Evolutionary conservation across 2,113 vertebrate genomes (phyloP).

Genomic region (Crypturellus undulatus): DNA sequence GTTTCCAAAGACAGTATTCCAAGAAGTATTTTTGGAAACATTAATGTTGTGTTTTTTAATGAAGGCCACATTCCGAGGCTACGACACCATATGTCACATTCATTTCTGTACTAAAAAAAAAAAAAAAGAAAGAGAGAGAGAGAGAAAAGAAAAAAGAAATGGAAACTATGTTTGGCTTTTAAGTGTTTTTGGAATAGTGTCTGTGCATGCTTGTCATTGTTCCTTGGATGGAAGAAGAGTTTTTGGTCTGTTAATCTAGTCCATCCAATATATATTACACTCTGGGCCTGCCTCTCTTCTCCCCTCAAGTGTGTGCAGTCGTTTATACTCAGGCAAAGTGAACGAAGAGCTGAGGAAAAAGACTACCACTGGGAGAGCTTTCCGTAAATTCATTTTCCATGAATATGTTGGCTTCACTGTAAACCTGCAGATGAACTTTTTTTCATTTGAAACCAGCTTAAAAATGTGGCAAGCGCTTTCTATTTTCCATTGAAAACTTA

Average conservation of each 20-base stretch:
- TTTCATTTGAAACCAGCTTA: neutral
- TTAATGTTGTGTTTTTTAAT: slow-evolving; percentile 78
- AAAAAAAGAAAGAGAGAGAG: neutral
- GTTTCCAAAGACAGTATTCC: slow-evolving; percentile 59
- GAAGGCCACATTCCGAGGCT: slow-evolving; percentile 76
- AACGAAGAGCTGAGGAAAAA: slow-evolving; percentile 40
- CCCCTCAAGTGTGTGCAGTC: slow-evolving; percentile 27
- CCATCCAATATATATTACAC: slow-evolving; percentile 48
- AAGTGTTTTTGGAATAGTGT: slow-evolving; percentile 73
- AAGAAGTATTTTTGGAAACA: slow-evolving; percentile 72
- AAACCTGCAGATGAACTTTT: neutral
- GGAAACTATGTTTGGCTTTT: slow-evolving; percentile 78
- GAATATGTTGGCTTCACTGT: neutral
- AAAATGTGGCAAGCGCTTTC: neutral
- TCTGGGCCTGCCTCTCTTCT: slow-evolving; percentile 13
- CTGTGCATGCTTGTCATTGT: slow-evolving; percentile 66
- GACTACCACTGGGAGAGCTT: neutral
- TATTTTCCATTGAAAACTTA: neutral
- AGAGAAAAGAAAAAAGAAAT: slow-evolving; percentile 54
- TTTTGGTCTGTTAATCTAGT: slow-evolving; percentile 58
- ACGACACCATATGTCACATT: slow-evolving; percentile 63
- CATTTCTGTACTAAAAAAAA: slow-evolving; percentile 30
- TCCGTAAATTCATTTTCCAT: slow-evolving; percentile 37
- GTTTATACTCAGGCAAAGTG: neutral
- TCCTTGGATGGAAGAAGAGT: slow-evolving; percentile 56